Evolutionary conservation across 1,140 invertebrate genomes (phyloP), one percentile per base, ranked within the genome.

Genomic region (Scaptomyza montana): DNA sequence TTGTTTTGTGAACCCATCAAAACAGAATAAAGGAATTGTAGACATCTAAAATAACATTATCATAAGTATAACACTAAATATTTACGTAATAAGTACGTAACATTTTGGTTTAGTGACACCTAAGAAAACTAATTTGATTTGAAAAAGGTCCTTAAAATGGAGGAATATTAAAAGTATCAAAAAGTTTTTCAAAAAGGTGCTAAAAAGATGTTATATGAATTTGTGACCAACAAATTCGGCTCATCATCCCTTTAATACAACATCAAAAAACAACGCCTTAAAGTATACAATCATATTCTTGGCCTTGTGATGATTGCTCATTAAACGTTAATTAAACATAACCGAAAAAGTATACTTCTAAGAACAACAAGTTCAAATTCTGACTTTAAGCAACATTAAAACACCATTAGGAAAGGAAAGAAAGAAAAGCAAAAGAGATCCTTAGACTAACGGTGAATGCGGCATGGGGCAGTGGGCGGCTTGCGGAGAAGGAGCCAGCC

Each of bases 381-480:
- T 33, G 7, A 33, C 5, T 33, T 5, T 4, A 33, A 7, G 30
- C 59, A 85, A 77, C 47, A 28, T 46, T 46, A 25, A 78, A 78
- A 64, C 71, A n/a, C 68, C 68, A 80, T 81, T 81, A 68, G 78
- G 63, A 74, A 86, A 86, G 82, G 82, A 86, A 86, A 43, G 74
- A 41, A 9, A 51, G 16, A 19, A 36, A 43, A 43, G n/a, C 12
- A 3, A n/a, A n/a, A 8, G 39, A 13, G 10, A 36, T 21, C 5
- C 28, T 57, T 16, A 57, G 28, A 30, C 51, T 33, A 30, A 53
- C 63, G 47, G 16, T 16, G 13, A 36, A 36, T 36, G 6, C 16
- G 33, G 16, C 9, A n/a, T n/a, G 39, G 39, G 39, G 39, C 12
- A 43, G n/a, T 10, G 9, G 39, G 4, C 39, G 10, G 39, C 39